Base-by-base conservation (phyloP, 2,888 invertebrate species). In the Schizaphis graminum region DNA sequence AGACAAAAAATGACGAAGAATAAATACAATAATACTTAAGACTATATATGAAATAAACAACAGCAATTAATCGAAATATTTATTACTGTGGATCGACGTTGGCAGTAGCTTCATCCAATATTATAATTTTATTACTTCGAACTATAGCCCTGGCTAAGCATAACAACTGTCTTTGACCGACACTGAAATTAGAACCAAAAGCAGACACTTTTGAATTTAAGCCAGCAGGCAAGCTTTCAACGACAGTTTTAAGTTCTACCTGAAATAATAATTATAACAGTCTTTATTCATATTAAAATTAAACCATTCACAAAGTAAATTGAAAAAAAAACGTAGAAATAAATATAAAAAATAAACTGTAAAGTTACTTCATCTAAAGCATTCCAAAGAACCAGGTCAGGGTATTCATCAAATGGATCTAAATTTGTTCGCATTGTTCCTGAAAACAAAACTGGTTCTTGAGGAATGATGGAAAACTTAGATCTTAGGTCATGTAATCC, bases 21-120 rank as follows among this genome's bases (percentile, higher is more conserved):
- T 16, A 77, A 35, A 8, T 35, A 35, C 8, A 35, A 77, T 35
- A 35, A 77, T 35, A 35, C 35, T 35, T 77, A 35, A n/a, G n/a
- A 67, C 49, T 49, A 49, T 11, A 49, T 49, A 49, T 11, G 13
- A n/a, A 35, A 35, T 77, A 26, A 8, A 21, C 21, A 21, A 77
- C 21, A 21, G 35, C 0, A 77, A 77, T 24, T n/a, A 77, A 77
- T 77, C 21, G 8, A 41, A 35, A 21, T 77, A 77, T 77, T 77
- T 35, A 77, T 77, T 95, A 97, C 97, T 98, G 98, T 21, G 98
- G 98, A 96, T 99, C 98, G 16, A 99, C 98, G 96, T 98, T 99
- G 3, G 98, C 98, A 0, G 99, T 99, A 35, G 99, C 99, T 96
- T 99, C 99, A 95, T 99, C 99, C 95, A 99, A 96, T 95, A 99